Conservation (phyloP, 2,113 vertebrate genomes). For the Talpa occidentalis region DNA sequence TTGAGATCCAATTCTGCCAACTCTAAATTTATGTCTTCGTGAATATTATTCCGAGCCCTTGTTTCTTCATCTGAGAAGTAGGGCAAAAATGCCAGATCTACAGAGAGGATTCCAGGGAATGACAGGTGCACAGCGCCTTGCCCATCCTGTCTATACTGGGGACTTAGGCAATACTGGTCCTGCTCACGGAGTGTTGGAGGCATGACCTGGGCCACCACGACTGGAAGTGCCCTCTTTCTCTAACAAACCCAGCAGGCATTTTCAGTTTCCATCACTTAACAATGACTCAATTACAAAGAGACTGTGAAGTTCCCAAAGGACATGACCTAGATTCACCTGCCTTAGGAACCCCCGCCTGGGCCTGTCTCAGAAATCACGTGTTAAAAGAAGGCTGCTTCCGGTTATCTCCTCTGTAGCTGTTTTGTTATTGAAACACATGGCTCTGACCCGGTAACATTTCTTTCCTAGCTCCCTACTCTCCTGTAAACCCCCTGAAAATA, state of each 20-base stretch:
- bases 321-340: background rate
- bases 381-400: background rate
- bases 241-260: background rate
- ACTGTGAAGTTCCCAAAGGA: background rate
- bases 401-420: background rate
- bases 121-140: background rate
- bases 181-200: background rate
- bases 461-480: background rate
- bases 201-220: background rate
- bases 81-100: background rate
- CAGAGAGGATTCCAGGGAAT: background rate
- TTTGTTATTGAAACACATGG: background rate
- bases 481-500: background rate
- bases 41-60: background rate
- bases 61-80: background rate
- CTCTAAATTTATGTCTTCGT: background rate
- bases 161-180: background rate
- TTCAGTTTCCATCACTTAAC: background rate
- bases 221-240: background rate
- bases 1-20: background rate
- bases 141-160: accelerated
- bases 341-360: background rate
- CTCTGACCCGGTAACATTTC: background rate
- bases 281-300: background rate
- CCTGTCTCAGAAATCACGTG: background rate